Conservation (phyloP, 2,113 vertebrate genomes). For the Amazona vittata region DNA sequence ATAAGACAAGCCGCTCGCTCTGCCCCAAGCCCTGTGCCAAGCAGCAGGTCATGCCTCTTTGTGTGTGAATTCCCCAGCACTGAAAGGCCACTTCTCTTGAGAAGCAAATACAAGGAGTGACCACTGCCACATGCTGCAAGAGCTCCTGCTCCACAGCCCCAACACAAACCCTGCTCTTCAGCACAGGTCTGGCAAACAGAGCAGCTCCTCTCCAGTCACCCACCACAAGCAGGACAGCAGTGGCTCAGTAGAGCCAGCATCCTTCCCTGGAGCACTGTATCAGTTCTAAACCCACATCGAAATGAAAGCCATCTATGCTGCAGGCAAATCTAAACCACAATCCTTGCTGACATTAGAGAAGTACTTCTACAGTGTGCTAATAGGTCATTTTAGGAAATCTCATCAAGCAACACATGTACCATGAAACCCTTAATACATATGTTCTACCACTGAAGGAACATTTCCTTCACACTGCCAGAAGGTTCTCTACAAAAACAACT, state of each 20-base stretch:
- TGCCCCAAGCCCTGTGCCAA: not conserved
- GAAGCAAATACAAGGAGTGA: not conserved
- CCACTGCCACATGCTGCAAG: not conserved
- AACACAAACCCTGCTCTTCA: not conserved
- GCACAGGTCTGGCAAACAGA: not conserved
- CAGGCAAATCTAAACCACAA: not conserved
- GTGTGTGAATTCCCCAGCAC: not conserved
- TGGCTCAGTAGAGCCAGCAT: not conserved
- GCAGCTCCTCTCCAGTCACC: not conserved
- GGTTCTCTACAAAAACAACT: not conserved
- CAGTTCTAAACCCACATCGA: not conserved
- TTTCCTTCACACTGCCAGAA: not conserved
- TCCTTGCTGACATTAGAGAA: not conserved
- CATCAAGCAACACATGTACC: rapidly evolving
- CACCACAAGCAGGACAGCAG: rapidly evolving
- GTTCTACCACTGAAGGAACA: not conserved
- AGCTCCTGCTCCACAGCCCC: not conserved
- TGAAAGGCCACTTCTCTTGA: rapidly evolving
- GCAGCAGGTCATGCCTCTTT: not conserved
- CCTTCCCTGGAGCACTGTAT: not conserved
- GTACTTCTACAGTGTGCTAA: not conserved
- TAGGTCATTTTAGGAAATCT: not conserved
- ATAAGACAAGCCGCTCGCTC: not conserved
- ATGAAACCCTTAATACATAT: not conserved
- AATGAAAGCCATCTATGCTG: not conserved